Evolutionary conservation across 92 coral and sea anemone species (phyloP).

Genomic region (Actinostola sp.): DNA sequence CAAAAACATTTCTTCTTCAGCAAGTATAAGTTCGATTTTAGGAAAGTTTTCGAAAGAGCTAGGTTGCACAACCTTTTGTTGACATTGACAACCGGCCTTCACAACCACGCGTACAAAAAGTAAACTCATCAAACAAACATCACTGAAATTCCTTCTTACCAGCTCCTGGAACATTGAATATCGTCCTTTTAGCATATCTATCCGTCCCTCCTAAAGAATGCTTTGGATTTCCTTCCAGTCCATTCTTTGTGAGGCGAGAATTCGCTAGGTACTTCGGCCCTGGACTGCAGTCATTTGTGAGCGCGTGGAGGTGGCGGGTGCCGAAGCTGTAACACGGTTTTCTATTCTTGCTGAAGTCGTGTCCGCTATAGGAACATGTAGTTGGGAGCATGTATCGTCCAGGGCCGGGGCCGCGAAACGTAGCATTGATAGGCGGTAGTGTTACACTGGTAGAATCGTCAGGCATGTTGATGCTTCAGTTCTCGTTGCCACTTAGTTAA

Average conservation of each 20-base stretch:
- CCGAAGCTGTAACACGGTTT: constrained; percentile 71
- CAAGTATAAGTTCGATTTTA: background rate
- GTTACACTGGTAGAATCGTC: constrained; percentile 52
- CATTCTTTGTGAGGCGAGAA: constrained; percentile 41
- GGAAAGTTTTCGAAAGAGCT: background rate
- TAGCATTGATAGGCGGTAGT: constrained; percentile 67
- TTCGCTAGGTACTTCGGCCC: constrained; percentile 53
- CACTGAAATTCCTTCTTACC: constrained; percentile 25
- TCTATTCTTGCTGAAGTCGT: constrained; percentile 50
- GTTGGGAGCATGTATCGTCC: constrained; percentile 66
- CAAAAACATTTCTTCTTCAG: too few relatives aligned
- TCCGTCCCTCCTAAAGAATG: constrained; percentile 63
- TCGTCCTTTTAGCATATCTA: constrained; percentile 36
- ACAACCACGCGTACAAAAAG: constrained; percentile 14
- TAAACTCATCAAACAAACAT: background rate
- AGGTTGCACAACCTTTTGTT: constrained; percentile 18
- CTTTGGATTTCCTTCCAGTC: constrained; percentile 64
- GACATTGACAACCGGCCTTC: constrained; percentile 13
- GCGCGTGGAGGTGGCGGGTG: constrained; percentile 40
- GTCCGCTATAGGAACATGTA: constrained; percentile 21
- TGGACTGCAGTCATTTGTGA: constrained; percentile 66
- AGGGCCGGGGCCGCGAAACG: constrained; percentile 74
- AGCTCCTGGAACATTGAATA: constrained; percentile 60
- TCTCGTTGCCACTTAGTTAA: background rate
- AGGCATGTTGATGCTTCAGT: constrained; percentile 58